These are phyloP conservation scores for Oplegnathus fasciatus DNA, from an alignment of 2,113 vertebrate species.

Conservation along the genomic window DNA sequence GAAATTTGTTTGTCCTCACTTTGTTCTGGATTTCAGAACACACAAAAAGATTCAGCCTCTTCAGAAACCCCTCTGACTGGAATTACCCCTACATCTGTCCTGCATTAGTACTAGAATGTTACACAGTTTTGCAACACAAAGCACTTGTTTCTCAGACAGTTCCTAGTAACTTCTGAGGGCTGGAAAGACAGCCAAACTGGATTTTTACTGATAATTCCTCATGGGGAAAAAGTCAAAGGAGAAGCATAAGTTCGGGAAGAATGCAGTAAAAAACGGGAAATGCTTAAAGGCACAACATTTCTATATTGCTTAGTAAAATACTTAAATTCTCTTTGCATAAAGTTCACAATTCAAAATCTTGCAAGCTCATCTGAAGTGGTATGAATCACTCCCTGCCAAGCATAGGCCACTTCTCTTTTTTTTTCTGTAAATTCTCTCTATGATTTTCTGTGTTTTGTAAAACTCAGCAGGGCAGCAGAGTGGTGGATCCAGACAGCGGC, in stretches of 20 bases:
- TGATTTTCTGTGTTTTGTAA: neutral
- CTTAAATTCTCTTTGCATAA: neutral
- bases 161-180: neutral
- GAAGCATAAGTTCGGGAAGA: constrained; percentile 1
- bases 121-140: neutral
- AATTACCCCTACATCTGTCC: neutral
- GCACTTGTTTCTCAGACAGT: neutral
- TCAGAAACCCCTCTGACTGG: neutral
- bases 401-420: neutral
- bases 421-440: neutral
- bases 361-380: neutral
- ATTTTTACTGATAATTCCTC: constrained; percentile 14
- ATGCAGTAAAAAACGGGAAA: neutral
- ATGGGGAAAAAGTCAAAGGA: constrained; percentile 10
- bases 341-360: neutral
- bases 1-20: constrained; percentile 10
- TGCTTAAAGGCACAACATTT: neutral
- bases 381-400: neutral
- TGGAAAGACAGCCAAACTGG: neutral
- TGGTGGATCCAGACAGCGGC: neutral
- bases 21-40: constrained; percentile 6
- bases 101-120: neutral
- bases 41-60: neutral
- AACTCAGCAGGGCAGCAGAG: neutral
- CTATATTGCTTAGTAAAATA: neutral